Evolutionary conservation across 2,888 invertebrate genomes (phyloP).

Genomic region (Azorinus chamasolen): DNA sequence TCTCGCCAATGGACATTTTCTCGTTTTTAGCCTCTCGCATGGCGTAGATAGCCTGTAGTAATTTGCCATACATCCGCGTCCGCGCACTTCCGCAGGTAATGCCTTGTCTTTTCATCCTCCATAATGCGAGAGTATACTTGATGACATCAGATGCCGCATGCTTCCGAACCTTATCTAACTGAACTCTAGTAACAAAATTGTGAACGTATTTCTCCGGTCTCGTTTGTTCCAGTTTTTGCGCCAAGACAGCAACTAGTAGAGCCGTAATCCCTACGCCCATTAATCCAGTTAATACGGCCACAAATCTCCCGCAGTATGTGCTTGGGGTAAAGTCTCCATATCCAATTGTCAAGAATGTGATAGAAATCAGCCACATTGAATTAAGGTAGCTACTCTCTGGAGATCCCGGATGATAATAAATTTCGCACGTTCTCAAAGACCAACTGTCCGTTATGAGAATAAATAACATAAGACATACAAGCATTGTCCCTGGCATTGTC

Average conservation of each 20-base stretch:
- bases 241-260: constrained; percentile 78
- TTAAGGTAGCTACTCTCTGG: constrained; percentile 68
- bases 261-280: constrained; percentile 81
- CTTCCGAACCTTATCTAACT: constrained; percentile 76
- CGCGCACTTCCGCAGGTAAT: constrained; percentile 41
- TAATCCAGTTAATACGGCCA: constrained; percentile 76
- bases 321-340: constrained; percentile 79
- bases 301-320: constrained; percentile 78
- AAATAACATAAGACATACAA: constrained; percentile 72
- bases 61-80: constrained; percentile 71
- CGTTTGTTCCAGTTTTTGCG: constrained; percentile 79
- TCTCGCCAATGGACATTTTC: constrained; percentile 74
- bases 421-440: constrained; percentile 78
- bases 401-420: constrained; percentile 71
- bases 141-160: constrained; percentile 80
- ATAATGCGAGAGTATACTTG: constrained; percentile 75
- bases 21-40: constrained; percentile 77
- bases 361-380: constrained; percentile 79
- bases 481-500: constrained; percentile 75
- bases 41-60: constrained; percentile 71
- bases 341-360: constrained; percentile 80
- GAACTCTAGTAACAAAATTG: constrained; percentile 76
- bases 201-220: constrained; percentile 82
- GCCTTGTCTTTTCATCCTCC: constrained; percentile 72
- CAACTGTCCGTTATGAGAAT: constrained; percentile 75